Conservation (phyloP, 1,140 invertebrate species). For the Maconellicoccus hirsutus region DNA sequence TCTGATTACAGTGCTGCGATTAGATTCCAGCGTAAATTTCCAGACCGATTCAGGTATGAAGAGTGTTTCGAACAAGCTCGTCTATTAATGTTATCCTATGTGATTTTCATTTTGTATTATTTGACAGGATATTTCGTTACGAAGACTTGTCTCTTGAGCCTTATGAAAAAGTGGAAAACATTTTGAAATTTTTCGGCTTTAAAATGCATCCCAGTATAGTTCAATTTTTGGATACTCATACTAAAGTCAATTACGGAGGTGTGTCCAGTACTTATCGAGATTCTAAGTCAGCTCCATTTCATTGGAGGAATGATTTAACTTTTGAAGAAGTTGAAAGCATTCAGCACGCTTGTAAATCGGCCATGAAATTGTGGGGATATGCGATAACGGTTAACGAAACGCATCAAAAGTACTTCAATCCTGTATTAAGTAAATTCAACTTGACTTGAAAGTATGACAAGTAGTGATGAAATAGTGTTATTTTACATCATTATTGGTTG, state of each 20-base stretch:
- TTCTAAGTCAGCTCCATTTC: conserved; percentile 68
- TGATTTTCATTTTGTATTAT: conserved; percentile 23
- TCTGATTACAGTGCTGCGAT: conserved; percentile 66
- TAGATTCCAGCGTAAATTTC: conserved; percentile 51
- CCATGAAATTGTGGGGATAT: conserved; percentile 76
- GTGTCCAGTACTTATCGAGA: conserved; percentile 73
- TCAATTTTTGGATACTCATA: conserved; percentile 66
- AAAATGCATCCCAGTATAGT: conserved; percentile 54
- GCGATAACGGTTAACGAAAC: conserved; percentile 39
- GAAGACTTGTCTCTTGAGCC: conserved; percentile 72
- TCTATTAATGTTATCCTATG: not conserved
- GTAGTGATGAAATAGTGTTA: no score
- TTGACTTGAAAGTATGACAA: not conserved
- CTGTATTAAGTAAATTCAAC: conserved; percentile 32
- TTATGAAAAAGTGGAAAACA: conserved; percentile 50
- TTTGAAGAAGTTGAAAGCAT: conserved; percentile 55
- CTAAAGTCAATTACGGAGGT: conserved; percentile 60
- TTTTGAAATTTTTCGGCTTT: conserved; percentile 65
- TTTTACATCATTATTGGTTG: no score
- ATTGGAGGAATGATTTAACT: conserved; percentile 61
- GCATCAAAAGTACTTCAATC: conserved; percentile 44
- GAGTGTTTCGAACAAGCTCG: not conserved
- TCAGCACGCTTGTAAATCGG: conserved; percentile 50
- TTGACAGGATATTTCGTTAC: conserved; percentile 60
- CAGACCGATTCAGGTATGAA: conserved; percentile 53